A percentile compares a stretch with the other conserved stretches of the same genome.
Evolutionary conservation across 2,888 invertebrate species (phyloP).

Genomic region (Aporophyla nigra): DNA sequence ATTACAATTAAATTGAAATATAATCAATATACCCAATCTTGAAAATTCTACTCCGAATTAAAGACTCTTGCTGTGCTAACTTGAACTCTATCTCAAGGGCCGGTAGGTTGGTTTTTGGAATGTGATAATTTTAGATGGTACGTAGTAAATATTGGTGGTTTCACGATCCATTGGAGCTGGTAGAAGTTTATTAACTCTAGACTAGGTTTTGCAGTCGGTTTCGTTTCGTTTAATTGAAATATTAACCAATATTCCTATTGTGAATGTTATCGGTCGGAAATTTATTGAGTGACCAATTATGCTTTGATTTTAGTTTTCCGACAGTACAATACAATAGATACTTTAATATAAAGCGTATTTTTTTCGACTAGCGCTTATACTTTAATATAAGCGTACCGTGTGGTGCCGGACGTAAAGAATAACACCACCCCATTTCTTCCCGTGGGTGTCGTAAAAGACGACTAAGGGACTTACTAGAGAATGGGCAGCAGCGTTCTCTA

Average conservation of each 20-base stretch:
- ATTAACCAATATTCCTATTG: not conserved
- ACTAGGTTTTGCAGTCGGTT: constrained; percentile 18
- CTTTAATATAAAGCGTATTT: too few species aligned
- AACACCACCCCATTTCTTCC: too few species aligned
- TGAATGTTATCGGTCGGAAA: too few species aligned
- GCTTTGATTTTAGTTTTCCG: too few species aligned
- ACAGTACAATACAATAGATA: too few species aligned
- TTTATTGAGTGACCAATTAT: too few species aligned
- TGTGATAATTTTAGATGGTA: not conserved
- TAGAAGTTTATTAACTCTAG: constrained; percentile 25
- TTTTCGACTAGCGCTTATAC: too few species aligned
- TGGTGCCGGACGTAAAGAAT: too few species aligned
- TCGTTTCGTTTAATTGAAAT: constrained; percentile 6
- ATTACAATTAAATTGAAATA: constrained; percentile 41
- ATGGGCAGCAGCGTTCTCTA: too few species aligned
- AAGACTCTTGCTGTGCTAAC: not conserved
- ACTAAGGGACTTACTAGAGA: too few species aligned
- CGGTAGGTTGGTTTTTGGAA: not conserved
- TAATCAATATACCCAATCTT: constrained; percentile 29
- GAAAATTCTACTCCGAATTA: not conserved
- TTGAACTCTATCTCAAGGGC: fast-evolving
- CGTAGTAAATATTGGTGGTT: constrained; percentile 4
- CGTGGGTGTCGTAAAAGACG: too few species aligned
- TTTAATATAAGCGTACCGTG: too few species aligned
- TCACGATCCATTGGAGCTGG: constrained; percentile 24